Evolutionary conservation across 2,888 invertebrate genomes (phyloP), one percentile per base, ranked within the genome.

Genomic region (Hedya salicella): DNA sequence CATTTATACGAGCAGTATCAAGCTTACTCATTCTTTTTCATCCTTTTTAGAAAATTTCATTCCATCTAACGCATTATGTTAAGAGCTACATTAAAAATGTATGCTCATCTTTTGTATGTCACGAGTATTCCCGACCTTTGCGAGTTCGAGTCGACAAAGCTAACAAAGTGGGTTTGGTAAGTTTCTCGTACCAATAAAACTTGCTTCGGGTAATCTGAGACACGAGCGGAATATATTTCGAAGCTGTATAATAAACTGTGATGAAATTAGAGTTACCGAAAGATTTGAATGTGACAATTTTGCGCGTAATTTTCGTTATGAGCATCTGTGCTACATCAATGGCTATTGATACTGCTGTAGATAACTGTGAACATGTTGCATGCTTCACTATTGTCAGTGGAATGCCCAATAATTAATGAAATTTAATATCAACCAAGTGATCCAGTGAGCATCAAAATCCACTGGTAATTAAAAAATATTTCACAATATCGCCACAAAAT

Each of bases 101-200:
- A 79, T 77, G 72, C 50, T 71, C 68, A 49, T 44, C 70, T 72
- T 75, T 73, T 75, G 70, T 76, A 67, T 76, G 77, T 78, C 76
- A 76, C 76, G 70, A 70, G 54, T 14, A 32, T 21, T 48, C 36
- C 61, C 56, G 57, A 60, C 66, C 66, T 61, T 65, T 59, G 59
- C 59, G 71, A 75, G 70, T 71, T 66, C 30, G 25, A 65, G 48
- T 65, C 42, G 42, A 70, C 63, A 59, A 70, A 72, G 66, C 73
- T 69, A 56, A 62, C 61, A 67, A 75, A 77, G 75, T 76, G 69
- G 75, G 73, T 76, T 76, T 62, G 70, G 71, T 71, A 78, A 78
- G 72, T 80, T 77, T 70, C 73, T 75, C 75, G 75, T 73, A 72
- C 76, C 74, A 79, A 79, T 82, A 81, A 79, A 79, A 81, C 76